Conservation (phyloP, 2,888 invertebrate species). For the Heliconius cydno region DNA sequence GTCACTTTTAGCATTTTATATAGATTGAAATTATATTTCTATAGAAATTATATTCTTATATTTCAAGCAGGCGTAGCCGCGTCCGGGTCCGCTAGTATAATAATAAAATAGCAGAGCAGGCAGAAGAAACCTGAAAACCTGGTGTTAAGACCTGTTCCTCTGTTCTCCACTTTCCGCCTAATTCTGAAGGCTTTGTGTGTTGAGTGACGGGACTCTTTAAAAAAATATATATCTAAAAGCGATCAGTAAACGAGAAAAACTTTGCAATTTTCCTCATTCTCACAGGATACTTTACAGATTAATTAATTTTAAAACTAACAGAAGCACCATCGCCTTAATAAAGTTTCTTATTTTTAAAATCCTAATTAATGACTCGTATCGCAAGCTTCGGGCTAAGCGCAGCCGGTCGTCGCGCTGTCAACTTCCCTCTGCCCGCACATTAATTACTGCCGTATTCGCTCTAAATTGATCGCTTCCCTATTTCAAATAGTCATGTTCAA, state of each 20-base stretch:
- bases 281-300: not conserved
- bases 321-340: conserved; percentile 9
- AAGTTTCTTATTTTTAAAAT: conserved; percentile 20
- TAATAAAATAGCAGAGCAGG: no score
- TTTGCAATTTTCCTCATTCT: not conserved
- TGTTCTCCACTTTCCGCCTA: no score
- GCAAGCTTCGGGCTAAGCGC: conserved; percentile 8
- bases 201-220: no score
- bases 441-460: conserved; percentile 70
- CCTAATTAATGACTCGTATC: conserved; percentile 21
- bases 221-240: no score
- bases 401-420: conserved; percentile 54
- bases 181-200: no score
- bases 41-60: no score
- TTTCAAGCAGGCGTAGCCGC: no score
- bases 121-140: no score
- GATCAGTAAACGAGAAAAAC: not conserved
- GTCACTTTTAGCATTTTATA: no score
- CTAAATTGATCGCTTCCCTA: conserved; percentile 74
- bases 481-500: conserved; percentile 49
- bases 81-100: no score
- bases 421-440: conserved; percentile 64
- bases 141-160: no score
- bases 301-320: conserved; percentile 11
- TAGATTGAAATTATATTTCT: no score